Evolutionary conservation across 1,140 invertebrate species (phyloP).

Genomic region (Danaus melanippus): DNA sequence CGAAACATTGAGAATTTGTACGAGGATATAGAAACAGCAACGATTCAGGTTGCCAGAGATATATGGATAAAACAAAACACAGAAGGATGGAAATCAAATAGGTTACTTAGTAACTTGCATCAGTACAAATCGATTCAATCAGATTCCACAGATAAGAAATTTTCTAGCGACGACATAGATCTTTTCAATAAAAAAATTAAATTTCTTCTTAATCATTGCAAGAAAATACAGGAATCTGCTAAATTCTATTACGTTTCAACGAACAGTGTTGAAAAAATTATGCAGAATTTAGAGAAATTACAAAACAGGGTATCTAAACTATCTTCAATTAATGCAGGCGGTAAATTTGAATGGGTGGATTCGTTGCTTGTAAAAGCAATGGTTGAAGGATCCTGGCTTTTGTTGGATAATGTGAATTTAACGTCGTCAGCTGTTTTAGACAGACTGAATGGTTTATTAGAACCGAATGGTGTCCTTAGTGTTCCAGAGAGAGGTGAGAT

Average conservation of each 20-base stretch:
- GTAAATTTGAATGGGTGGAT: conserved; percentile 98
- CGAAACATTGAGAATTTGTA: conserved; percentile 54
- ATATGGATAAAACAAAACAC: conserved; percentile 35
- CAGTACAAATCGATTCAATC: conserved; percentile 40
- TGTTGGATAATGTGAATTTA: conserved; percentile 97
- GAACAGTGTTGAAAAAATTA: conserved; percentile 29
- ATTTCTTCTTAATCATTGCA: conserved; percentile 59
- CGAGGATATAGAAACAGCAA: conserved; percentile 51
- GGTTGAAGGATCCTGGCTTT: conserved; percentile 88
- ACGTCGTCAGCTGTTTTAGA: conserved; percentile 97
- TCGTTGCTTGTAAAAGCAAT: conserved; percentile 92
- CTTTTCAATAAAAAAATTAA: conserved; percentile 71
- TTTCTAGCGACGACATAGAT: conserved; percentile 71
- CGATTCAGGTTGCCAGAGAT: conserved; percentile 41
- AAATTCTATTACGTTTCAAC: conserved; percentile 18
- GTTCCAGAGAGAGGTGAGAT: conserved; percentile 93
- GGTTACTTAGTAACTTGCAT: conserved; percentile 40
- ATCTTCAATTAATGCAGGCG: conserved; percentile 80
- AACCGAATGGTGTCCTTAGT: conserved; percentile 90
- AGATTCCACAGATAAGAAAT: conserved; percentile 40
- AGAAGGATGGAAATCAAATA: conserved; percentile 36
- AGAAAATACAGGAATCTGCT: conserved; percentile 34
- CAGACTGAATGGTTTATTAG: conserved; percentile 94
- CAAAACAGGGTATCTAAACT: conserved; percentile 66
- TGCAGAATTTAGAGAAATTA: conserved; percentile 36